A percentile compares a stretch with the other conserved stretches of the same genome.
These are phyloP conservation scores for Bruchidius siliquastri DNA, from an alignment of 2,888 invertebrate species.

Conservation along the genomic window DNA sequence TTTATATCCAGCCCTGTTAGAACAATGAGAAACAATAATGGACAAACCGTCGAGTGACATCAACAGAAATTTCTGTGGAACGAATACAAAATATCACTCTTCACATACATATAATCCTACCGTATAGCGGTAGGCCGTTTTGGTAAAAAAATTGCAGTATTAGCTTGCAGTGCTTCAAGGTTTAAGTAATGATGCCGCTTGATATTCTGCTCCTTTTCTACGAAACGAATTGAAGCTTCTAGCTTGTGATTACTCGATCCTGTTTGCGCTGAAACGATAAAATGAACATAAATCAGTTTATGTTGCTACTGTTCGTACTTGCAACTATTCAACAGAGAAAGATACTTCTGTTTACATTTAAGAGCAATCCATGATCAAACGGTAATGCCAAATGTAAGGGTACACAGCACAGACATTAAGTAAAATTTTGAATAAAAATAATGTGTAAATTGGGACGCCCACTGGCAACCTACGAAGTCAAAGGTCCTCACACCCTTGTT, in stretches of 20 bases:
- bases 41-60: not conserved
- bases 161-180: not conserved
- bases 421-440: too few species aligned
- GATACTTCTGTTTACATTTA: too few species aligned
- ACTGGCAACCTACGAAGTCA: too few species aligned
- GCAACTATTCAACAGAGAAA: too few species aligned
- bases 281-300: not conserved
- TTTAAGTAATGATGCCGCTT: not conserved
- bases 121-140: not conserved
- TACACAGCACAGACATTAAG: too few species aligned
- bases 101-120: not conserved
- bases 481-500: too few species aligned
- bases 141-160: not conserved
- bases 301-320: too few species aligned
- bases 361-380: too few species aligned
- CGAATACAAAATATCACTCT: not conserved
- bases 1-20: not conserved
- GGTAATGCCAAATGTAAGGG: too few species aligned
- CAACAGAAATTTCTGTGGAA: not conserved
- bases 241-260: not conserved
- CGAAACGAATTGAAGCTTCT: not conserved
- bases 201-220: not conserved
- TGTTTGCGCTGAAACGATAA: not conserved
- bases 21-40: not conserved
- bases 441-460: too few species aligned